phyloP scores from a whole-genome alignment of 2,888 invertebrate genomes.

The Metallyticus violacea region DNA sequence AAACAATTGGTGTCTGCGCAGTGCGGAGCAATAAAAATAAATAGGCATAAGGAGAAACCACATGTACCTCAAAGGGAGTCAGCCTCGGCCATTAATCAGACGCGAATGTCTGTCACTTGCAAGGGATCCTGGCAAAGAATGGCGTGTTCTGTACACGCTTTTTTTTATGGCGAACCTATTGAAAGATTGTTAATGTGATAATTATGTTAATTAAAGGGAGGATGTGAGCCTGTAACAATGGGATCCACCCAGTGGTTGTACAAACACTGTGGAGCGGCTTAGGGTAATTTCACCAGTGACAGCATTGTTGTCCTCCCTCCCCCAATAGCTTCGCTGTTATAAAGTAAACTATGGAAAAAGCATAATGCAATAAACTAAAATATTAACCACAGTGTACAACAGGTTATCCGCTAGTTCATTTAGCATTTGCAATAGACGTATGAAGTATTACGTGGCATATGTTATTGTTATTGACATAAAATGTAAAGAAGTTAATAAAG shows the following conservation, averaged over 20 bases:
- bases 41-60: neutral
- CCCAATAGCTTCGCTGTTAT: too few species aligned
- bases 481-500: too few species aligned
- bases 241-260: neutral
- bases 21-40: neutral
- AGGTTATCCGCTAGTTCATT: too few species aligned
- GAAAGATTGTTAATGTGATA: conserved; percentile 32
- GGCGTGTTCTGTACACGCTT: too few species aligned
- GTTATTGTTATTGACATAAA: too few species aligned
- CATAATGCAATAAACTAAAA: too few species aligned
- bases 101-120: neutral
- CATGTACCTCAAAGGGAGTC: too few species aligned
- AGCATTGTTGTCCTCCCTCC: neutral
- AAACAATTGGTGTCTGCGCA: neutral
- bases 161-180: conserved; percentile 20
- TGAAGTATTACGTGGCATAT: too few species aligned
- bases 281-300: neutral
- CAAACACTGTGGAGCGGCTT: neutral
- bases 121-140: neutral
- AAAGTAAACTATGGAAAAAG: too few species aligned
- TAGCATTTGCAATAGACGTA: too few species aligned
- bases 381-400: too few species aligned
- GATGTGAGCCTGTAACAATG: neutral
- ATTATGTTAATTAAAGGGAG: conserved; percentile 32
- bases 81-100: neutral